Evolutionary conservation across 1,140 invertebrate genomes (phyloP).

Genomic region (Drosophila varians): DNA sequence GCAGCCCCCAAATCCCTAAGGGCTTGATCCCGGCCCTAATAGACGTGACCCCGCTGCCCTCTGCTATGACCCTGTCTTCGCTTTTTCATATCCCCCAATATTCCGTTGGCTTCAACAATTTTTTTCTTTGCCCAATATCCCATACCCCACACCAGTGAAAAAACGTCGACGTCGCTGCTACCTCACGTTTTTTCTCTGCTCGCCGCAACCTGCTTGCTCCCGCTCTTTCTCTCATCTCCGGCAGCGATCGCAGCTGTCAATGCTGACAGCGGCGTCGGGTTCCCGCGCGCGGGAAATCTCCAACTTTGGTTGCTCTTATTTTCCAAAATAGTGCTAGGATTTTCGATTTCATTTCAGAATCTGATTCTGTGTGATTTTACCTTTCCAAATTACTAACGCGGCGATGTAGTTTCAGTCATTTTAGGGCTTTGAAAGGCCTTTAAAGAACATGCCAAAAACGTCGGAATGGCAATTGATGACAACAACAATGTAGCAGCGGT

Average conservation of each 20-base stretch:
- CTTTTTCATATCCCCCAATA: conserved; percentile 5
- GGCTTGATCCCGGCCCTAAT: background rate
- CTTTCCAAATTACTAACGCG: conserved; percentile 22
- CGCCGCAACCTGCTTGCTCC: conserved; percentile 13
- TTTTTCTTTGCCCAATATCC: conserved; percentile 34
- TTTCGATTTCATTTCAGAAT: conserved; percentile 55
- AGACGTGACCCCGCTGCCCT: background rate
- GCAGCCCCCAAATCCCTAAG: background rate
- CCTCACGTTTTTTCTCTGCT: conserved; percentile 49
- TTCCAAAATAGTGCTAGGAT: conserved; percentile 36
- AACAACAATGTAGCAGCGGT: conserved; percentile 60
- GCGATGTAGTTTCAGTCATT: conserved; percentile 47
- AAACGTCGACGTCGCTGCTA: conserved; percentile 41
- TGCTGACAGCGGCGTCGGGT: conserved; percentile 49
- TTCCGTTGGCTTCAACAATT: conserved; percentile 42
- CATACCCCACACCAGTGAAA: conserved; percentile 31
- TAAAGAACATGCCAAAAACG: conserved; percentile 66
- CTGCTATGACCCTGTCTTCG: background rate
- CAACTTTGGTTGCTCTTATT: conserved; percentile 58
- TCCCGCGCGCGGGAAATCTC: conserved; percentile 82
- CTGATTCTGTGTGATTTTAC: conserved; percentile 57
- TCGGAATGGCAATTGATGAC: conserved; percentile 43
- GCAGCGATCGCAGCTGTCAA: conserved; percentile 56
- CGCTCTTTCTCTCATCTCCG: conserved; percentile 27
- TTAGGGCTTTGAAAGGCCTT: background rate